Base-by-base conservation (phyloP, 1,140 invertebrate species). In the Aleiodes sp. region DNA sequence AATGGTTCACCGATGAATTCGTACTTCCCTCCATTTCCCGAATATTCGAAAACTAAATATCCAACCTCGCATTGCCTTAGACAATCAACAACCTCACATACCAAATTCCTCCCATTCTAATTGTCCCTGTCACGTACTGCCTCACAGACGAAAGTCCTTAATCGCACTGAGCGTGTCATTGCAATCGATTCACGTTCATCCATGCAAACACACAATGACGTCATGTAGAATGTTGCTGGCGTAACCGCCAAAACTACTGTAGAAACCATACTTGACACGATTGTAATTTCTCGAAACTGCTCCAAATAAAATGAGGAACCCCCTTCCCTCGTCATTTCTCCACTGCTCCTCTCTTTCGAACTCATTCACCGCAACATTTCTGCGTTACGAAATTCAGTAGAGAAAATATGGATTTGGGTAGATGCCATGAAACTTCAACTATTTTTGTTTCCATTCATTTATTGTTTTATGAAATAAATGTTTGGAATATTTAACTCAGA, bases 211-310 rank as follows among this genome's bases (percentile, higher is more conserved):
- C 26, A 10, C 28, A 33, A n/a, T 52, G 46, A 41, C 62, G 37
- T 28, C 62, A 39, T 26, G 39, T 52, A 41, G 16, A 64, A 46
- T 28, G 39, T 29, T 64, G 21, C 37, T 64, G 39, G 39, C 19
- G 39, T 64, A 29, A 43, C 39, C 39, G 39, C 62, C 46, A 46
- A n/a, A 64, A 64, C 62, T 37, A 46, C 62, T 39, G 35, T 64
- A 43, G n/a, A 64, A 64, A 21, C 37, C 39, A 19, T 65, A 75
- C 71, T 75, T 65, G 68, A 59, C 31, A 71, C 72, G 73, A 75
- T 75, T 75, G 65, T 71, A 66, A 68, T 75, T 75, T 68, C 73
- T 70, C 73, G 61, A n/a, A n/a, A 62, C 68, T 61, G 61, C 14
- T 16, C n/a, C 66, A 26, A 61, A 65, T 68, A 73, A 73, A 74